These are phyloP conservation scores for Antechinus stuartii DNA, from an alignment of 2,113 vertebrate genomes.

Conservation along the genomic window DNA sequence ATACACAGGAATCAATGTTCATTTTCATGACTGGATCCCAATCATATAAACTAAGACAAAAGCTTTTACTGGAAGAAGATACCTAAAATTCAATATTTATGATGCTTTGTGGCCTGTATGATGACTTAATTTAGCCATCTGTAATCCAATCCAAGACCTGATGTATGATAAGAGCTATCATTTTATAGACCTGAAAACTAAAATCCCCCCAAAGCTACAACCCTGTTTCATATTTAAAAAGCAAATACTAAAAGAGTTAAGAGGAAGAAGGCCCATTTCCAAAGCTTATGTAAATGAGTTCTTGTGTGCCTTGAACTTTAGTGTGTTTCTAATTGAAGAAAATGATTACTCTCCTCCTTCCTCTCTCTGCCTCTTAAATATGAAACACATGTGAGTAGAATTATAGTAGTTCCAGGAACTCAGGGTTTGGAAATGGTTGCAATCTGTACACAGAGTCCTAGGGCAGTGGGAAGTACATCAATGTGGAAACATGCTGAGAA, in stretches of 20 bases:
- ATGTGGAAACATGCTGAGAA: background rate
- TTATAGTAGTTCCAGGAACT: constrained; percentile 52
- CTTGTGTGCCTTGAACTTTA: constrained; percentile 52
- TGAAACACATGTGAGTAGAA: constrained; percentile 65
- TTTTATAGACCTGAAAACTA: background rate
- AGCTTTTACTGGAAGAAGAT: background rate
- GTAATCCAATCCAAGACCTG: background rate
- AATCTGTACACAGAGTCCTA: constrained; percentile 48
- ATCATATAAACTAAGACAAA: background rate
- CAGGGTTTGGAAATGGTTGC: constrained; percentile 50
- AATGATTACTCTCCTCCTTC: constrained; percentile 43
- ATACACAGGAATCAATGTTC: background rate
- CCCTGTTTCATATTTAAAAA: background rate
- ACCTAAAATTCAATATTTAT: background rate
- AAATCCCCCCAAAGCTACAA: background rate
- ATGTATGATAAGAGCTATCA: background rate
- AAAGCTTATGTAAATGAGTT: constrained; percentile 52
- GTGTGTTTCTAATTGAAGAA: constrained; percentile 60
- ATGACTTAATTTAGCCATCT: background rate
- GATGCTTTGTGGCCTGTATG: background rate
- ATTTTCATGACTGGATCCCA: background rate
- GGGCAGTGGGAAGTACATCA: background rate
- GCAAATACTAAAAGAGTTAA: constrained; percentile 52
- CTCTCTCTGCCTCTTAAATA: constrained; percentile 54
- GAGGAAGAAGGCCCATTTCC: constrained; percentile 37